A percentile compares a stretch with the other conserved stretches of the same genome.
Evolutionary conservation across 2,888 invertebrate genomes (phyloP).

Genomic region (Polydrusus cervinus): DNA sequence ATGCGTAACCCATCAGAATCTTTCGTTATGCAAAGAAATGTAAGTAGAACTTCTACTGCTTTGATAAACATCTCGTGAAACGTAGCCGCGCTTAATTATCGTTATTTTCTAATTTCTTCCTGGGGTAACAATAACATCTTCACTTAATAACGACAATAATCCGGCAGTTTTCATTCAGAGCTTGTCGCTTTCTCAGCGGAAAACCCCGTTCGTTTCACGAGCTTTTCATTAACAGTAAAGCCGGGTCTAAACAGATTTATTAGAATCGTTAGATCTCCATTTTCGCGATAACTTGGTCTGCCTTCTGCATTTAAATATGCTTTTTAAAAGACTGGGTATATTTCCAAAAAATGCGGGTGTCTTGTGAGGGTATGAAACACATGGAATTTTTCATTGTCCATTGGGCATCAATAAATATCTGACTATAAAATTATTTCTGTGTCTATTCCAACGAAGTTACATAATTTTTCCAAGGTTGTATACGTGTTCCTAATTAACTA

Average conservation of each 20-base stretch:
- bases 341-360: conserved; percentile 10
- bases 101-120: background rate
- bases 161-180: conserved; percentile 8
- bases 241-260: conserved; percentile 25
- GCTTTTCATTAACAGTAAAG: conserved; percentile 36
- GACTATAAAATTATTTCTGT: too few relatives aligned
- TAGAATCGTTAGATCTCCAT: conserved; percentile 23
- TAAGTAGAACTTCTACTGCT: too few relatives aligned
- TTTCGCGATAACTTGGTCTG: conserved; percentile 8
- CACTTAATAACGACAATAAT: conserved; percentile 9
- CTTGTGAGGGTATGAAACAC: background rate
- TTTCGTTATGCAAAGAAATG: too few relatives aligned
- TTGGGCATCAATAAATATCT: too few relatives aligned
- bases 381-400: background rate
- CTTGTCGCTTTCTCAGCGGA: conserved; percentile 15
- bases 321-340: background rate
- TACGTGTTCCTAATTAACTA: too few relatives aligned
- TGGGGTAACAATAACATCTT: conserved; percentile 10
- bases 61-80: too few relatives aligned
- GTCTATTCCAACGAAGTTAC: too few relatives aligned
- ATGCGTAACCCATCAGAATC: background rate
- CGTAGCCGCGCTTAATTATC: too few relatives aligned
- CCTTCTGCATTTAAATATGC: conserved; percentile 30
- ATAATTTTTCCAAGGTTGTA: too few relatives aligned
- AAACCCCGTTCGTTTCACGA: conserved; percentile 29